A percentile compares a stretch with the other conserved stretches of the same genome.
Conservation (phyloP, 2,113 vertebrate species). For the Dryoscopus gambensis region DNA sequence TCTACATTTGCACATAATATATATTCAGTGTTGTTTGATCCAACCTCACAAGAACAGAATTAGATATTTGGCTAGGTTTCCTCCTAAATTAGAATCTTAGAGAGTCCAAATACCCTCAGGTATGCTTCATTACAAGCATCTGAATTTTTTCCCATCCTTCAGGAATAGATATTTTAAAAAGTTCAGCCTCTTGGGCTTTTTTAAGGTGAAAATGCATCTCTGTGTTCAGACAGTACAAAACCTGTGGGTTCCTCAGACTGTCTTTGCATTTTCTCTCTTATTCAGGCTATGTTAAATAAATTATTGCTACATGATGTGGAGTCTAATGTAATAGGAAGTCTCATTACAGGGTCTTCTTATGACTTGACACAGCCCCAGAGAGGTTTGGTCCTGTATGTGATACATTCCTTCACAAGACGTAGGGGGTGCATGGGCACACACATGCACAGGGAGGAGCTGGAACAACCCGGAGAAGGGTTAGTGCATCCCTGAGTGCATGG, state of each 20-base stretch:
- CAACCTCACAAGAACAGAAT: neutral
- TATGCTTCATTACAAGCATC: neutral
- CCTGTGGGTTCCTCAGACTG: neutral
- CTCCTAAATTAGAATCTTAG: neutral
- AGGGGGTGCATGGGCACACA: rapidly evolving
- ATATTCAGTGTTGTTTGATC: neutral
- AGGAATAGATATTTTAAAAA: neutral
- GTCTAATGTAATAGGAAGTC: neutral
- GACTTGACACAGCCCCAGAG: neutral
- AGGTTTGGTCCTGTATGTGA: neutral
- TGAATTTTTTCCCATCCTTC: neutral
- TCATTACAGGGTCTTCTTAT: neutral
- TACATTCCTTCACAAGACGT: neutral
- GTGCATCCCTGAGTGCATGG: too few relatives aligned
- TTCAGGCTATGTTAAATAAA: neutral
- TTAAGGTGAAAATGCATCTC: neutral
- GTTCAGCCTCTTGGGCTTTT: neutral
- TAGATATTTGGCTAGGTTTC: neutral
- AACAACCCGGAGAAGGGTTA: neutral
- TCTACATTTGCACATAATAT: neutral
- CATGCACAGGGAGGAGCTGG: neutral
- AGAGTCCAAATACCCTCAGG: neutral
- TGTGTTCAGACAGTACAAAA: neutral
- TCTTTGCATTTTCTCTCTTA: neutral
- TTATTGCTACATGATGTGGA: neutral